Conservation (phyloP, 2,797 vertebrate genomes). For the Sitta carolinensis region DNA sequence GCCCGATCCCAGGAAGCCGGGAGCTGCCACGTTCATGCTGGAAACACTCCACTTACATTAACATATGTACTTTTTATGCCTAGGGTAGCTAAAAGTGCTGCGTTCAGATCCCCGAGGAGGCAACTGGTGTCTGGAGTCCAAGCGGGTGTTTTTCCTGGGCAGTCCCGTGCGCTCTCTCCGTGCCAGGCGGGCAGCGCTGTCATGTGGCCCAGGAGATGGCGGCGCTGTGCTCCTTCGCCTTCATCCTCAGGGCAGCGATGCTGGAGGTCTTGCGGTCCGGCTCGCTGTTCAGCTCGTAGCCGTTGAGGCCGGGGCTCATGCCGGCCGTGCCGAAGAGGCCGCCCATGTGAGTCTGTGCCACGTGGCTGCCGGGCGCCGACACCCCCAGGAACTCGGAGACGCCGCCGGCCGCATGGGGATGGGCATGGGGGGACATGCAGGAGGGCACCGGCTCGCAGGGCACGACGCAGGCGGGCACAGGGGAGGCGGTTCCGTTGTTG, state of each 20-base stretch:
- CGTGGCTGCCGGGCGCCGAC: conserved; percentile 83
- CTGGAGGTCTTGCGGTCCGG: conserved; percentile 98
- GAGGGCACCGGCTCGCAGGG: conserved; percentile 93
- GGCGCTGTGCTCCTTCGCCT: conserved; percentile 99
- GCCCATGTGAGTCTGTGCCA: conserved; percentile 97
- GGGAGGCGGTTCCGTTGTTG: conserved; percentile 88
- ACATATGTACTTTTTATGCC: conserved; percentile 27
- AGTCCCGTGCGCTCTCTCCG: conserved; percentile 22
- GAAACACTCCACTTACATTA: conserved; percentile 50
- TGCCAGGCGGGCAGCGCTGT: too few species aligned
- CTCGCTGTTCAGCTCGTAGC: conserved; percentile 95
- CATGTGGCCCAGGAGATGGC: conserved; percentile 99
- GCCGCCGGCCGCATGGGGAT: conserved; percentile 87
- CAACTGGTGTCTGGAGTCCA: conserved; percentile 57
- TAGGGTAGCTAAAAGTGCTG: conserved; percentile 79
- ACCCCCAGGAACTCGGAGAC: conserved; percentile 94
- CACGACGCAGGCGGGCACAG: conserved; percentile 93
- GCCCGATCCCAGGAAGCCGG: neutral
- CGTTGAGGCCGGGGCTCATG: conserved; percentile 88
- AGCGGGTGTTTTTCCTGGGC: neutral
- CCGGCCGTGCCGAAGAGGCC: conserved; percentile 88
- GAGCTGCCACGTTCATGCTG: neutral
- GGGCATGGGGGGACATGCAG: conserved; percentile 93
- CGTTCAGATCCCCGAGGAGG: conserved; percentile 72
- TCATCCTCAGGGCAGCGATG: conserved; percentile 96